phyloP scores from a whole-genome alignment of 2,113 vertebrate species.

The Melierax canorus region DNA sequence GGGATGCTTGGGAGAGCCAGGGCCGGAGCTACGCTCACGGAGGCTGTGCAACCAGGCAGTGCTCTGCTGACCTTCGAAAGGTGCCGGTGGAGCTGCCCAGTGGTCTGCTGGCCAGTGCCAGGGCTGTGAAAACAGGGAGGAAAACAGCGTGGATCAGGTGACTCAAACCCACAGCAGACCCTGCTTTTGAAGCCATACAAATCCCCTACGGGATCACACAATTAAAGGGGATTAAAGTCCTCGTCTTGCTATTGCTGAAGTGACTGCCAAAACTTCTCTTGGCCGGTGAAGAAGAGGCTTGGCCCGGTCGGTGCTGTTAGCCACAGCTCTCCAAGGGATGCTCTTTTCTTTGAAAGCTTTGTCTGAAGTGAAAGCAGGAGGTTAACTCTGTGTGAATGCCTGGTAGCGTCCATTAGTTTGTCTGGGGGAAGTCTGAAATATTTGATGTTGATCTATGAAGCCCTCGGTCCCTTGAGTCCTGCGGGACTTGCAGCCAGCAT shows the following conservation, averaged over 20 bases:
- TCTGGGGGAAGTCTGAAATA: slow-evolving; percentile 7
- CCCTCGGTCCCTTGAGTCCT: neutral
- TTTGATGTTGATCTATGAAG: slow-evolving; percentile 11
- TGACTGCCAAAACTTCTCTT: slow-evolving; percentile 44
- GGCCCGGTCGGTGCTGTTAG: neutral
- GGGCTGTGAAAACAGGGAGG: slow-evolving; percentile 53
- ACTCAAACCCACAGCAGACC: slow-evolving; percentile 45
- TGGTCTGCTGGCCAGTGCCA: slow-evolving; percentile 24
- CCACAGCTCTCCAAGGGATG: slow-evolving; percentile 27
- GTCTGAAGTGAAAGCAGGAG: neutral
- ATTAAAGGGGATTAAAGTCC: slow-evolving; percentile 56
- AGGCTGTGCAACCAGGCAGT: slow-evolving; percentile 24
- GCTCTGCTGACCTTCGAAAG: slow-evolving; percentile 20
- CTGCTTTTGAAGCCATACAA: slow-evolving; percentile 65
- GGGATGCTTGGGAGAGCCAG: slow-evolving; percentile 1
- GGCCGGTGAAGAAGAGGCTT: neutral
- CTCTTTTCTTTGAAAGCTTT: slow-evolving; percentile 50
- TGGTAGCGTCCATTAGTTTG: slow-evolving; percentile 13
- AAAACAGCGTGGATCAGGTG: slow-evolving; percentile 60
- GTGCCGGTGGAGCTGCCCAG: slow-evolving; percentile 44
- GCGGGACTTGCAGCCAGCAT: neutral
- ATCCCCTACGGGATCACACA: slow-evolving; percentile 32
- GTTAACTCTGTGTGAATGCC: slow-evolving; percentile 15
- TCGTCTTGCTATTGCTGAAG: neutral
- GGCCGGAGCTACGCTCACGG: neutral